Evolutionary conservation across 2,113 vertebrate genomes (phyloP).

Genomic region (Scatophagus argus): DNA sequence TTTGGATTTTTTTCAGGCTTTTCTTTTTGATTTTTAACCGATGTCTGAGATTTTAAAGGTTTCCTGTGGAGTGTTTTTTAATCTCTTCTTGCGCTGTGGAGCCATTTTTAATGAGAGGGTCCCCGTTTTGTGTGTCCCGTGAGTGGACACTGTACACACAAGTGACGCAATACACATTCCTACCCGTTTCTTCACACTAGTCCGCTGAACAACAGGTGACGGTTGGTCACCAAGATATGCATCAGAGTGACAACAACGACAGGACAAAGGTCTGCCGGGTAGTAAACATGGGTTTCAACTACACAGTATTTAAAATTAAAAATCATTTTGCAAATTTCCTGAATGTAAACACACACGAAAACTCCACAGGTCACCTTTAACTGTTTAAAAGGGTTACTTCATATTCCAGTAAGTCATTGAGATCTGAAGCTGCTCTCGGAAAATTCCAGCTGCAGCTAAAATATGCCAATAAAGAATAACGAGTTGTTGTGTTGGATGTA

Average conservation of each 20-base stretch:
- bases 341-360: slow-evolving; percentile 15
- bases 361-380: slow-evolving; percentile 27
- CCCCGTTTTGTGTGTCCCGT: neutral
- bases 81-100: neutral
- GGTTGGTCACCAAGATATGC: neutral
- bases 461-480: slow-evolving; percentile 30
- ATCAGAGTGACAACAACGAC: neutral
- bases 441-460: slow-evolving; percentile 33
- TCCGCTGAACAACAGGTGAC: neutral
- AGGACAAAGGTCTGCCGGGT: neutral
- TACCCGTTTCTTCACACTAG: neutral
- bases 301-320: neutral
- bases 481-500: slow-evolving; percentile 54
- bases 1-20: slow-evolving; percentile 16
- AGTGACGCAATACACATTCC: neutral
- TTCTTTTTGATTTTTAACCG: slow-evolving; percentile 26
- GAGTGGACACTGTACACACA: no score
- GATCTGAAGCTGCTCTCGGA: slow-evolving; percentile 16
- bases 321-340: neutral
- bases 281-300: neutral
- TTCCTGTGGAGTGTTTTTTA: slow-evolving; percentile 13
- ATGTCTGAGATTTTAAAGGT: slow-evolving; percentile 29
- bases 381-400: slow-evolving; percentile 32
- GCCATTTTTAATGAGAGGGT: neutral
- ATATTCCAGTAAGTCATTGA: slow-evolving; percentile 22